Base-by-base conservation (phyloP, 2,888 invertebrate genomes). In the Philereme vetulata region DNA sequence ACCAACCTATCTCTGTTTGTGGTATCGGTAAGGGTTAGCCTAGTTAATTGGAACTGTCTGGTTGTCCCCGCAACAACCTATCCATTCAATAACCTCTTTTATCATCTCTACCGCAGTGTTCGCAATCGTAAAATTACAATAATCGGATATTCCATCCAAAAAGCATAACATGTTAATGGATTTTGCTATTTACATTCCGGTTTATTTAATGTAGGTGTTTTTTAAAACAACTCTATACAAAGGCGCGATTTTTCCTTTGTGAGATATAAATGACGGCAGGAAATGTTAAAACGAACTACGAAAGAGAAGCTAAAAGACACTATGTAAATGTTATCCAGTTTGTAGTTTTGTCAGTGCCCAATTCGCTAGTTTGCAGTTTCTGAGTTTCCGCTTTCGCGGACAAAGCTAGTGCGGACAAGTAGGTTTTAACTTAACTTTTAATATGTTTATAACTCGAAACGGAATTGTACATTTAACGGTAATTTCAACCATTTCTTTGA, bases 271-370 rank as follows among this genome's bases (percentile, higher is more conserved):
- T 65, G 64, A 64, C 63, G 58, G 32, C 44, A 60, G 64, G 66
- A 65, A 59, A 66, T 64, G 64, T 59, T 63, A 65, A 49, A 64
- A 56, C 57, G 51, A 68, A 60, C 49, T 49, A 62, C 58, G 54
- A 63, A 51, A 64, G 63, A 62, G 60, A 56, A 52, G 59, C 53
- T 65, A 66, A 67, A 74, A 69, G 66, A 75, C 64, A 66, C 66
- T 72, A 73, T 71, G 72, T 68, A 72, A 68, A 78, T 79, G 72
- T 68, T 68, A 53, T 70, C 65, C 64, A 59, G 57, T 68, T 70
- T 72, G 65, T 71, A 68, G 65, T 68, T 64, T 64, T 65, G 67
- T 68, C 63, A 67, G 66, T 51, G 62, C 60, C 62, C 66, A 59
- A 69, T 70, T 71, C 72, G 62, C 64, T 73, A 70, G 74, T 72